These are phyloP conservation scores for Ptychoptera albimana DNA, from an alignment of 2,888 invertebrate genomes.

Conservation along the genomic window DNA sequence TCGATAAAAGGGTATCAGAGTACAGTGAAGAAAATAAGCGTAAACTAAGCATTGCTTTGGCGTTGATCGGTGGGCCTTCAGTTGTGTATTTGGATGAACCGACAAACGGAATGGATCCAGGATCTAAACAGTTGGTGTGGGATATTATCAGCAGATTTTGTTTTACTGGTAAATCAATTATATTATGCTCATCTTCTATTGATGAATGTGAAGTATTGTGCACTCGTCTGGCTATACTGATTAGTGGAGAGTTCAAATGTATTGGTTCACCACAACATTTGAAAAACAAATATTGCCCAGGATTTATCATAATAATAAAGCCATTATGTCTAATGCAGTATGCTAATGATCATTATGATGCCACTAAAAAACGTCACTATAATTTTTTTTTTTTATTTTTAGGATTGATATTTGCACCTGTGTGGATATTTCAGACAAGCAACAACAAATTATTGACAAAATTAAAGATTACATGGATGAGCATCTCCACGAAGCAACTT, in stretches of 20 bases:
- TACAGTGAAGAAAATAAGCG: constrained; percentile 62
- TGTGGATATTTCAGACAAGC: too few species aligned
- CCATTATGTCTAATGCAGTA: neutral
- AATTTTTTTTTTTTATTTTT: too few species aligned
- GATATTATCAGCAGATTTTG: constrained; percentile 50
- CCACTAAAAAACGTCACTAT: too few species aligned
- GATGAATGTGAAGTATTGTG: constrained; percentile 74
- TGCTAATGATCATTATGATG: neutral
- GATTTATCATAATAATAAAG: constrained; percentile 26
- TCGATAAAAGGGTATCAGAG: constrained; percentile 40
- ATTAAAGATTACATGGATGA: too few species aligned
- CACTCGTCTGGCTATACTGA: constrained; percentile 67
- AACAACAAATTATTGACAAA: too few species aligned
- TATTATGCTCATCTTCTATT: constrained; percentile 77
- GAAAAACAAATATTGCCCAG: constrained; percentile 48
- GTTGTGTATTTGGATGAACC: constrained; percentile 56
- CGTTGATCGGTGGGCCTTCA: constrained; percentile 50
- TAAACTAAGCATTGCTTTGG: constrained; percentile 54
- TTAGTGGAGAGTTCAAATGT: constrained; percentile 57
- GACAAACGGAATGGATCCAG: constrained; percentile 37
- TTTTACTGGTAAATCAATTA: constrained; percentile 54
- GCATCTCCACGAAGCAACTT: too few species aligned
- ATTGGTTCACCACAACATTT: constrained; percentile 60
- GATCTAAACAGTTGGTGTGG: constrained; percentile 58
- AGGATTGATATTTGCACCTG: too few species aligned